Evolutionary conservation across 2,113 vertebrate genomes (phyloP).

Genomic region (Marmota flaviventris): DNA sequence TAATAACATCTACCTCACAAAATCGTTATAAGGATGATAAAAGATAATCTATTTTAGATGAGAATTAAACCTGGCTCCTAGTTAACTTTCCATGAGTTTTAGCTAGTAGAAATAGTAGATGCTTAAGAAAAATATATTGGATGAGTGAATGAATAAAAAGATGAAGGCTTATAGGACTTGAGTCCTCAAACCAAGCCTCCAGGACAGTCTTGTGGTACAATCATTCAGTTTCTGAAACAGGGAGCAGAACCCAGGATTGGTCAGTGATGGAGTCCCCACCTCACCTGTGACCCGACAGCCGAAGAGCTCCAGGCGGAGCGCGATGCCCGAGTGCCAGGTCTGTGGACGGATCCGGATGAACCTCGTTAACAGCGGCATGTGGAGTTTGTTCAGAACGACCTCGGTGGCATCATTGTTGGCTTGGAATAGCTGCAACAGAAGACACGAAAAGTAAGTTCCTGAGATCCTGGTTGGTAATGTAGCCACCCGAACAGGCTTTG

Average conservation of each 20-base stretch:
- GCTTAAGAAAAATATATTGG: not conserved
- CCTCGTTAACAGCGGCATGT: conserved; percentile 94
- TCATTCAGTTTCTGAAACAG: not conserved
- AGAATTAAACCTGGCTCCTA: not conserved
- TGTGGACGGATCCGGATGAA: conserved; percentile 96
- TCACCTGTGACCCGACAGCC: conserved; percentile 98
- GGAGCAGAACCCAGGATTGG: not conserved
- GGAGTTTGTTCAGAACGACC: conserved; percentile 96
- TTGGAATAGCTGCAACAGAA: conserved; percentile 92
- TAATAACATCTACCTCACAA: not conserved
- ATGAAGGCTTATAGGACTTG: not conserved
- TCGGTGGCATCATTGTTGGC: conserved; percentile 95
- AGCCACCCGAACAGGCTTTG: not conserved
- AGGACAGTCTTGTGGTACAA: fast-evolving
- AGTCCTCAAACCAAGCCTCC: not conserved
- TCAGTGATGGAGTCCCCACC: not conserved
- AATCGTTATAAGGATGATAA: not conserved
- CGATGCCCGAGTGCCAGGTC: conserved; percentile 95
- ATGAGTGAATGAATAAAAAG: not conserved
- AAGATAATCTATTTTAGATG: not conserved
- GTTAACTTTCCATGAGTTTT: not conserved
- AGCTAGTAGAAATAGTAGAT: not conserved
- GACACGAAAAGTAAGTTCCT: fast-evolving
- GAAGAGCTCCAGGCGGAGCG: conserved; percentile 96
- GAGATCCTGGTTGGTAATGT: fast-evolving